These are phyloP conservation scores for Euproctis similis DNA, from an alignment of 2,888 invertebrate species.

Conservation along the genomic window DNA sequence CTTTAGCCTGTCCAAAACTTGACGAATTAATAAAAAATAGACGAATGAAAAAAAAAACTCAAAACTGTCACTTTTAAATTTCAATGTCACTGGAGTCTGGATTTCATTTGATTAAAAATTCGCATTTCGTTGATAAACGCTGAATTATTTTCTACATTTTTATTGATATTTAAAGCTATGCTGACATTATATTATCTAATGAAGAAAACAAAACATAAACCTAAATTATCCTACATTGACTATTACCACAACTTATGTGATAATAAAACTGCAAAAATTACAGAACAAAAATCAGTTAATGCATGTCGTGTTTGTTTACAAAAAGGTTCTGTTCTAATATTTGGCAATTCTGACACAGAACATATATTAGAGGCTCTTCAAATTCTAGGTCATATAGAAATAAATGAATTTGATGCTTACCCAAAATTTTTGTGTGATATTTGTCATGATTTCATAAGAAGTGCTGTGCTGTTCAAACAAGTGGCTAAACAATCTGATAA, in stretches of 20 bases:
- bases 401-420: slow-evolving; percentile 36
- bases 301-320: slow-evolving; percentile 21
- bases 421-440: slow-evolving; percentile 44
- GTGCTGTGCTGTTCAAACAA: slow-evolving; percentile 43
- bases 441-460: slow-evolving; percentile 43
- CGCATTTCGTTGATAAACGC: too few species aligned
- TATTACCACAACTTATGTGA: slow-evolving; percentile 18
- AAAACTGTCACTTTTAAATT: too few species aligned
- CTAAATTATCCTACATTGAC: slow-evolving; percentile 5
- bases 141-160: too few species aligned
- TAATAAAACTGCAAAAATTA: slow-evolving; percentile 8
- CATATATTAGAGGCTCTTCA: slow-evolving; percentile 8
- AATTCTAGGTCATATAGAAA: slow-evolving; percentile 29
- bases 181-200: slow-evolving; percentile 19
- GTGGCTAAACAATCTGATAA: slow-evolving; percentile 39
- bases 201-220: slow-evolving; percentile 11
- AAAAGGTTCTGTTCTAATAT: slow-evolving; percentile 25
- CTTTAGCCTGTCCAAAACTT: too few species aligned
- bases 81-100: too few species aligned
- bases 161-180: too few species aligned
- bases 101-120: too few species aligned
- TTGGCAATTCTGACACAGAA: slow-evolving; percentile 7
- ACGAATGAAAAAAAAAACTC: too few species aligned
- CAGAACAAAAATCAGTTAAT: slow-evolving; percentile 5
- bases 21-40: too few species aligned